Conservation (phyloP, 2,888 invertebrate genomes). For the Diarsia brunnea region DNA sequence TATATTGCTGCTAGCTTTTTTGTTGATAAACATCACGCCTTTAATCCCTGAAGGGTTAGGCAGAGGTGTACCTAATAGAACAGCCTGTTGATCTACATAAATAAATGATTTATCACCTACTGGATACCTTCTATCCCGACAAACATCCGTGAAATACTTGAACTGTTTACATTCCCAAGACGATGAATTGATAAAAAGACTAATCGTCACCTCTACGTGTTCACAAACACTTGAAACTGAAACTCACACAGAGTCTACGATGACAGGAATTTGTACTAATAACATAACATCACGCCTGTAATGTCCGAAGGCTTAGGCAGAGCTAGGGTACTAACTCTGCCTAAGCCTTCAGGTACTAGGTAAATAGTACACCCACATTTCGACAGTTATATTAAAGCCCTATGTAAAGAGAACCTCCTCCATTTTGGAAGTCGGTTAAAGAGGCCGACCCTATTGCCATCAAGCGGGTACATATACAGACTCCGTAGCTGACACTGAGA, state of each 20-base stretch:
- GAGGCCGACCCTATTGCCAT: not conserved
- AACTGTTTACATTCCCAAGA: constrained; percentile 42
- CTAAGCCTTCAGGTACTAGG: too few species aligned
- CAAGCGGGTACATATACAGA: not conserved
- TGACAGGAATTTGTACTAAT: not conserved
- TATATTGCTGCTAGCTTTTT: too few species aligned
- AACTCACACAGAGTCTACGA: not conserved
- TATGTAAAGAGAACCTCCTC: not conserved
- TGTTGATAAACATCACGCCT: too few species aligned
- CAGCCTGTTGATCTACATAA: not conserved
- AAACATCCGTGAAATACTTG: constrained; percentile 22
- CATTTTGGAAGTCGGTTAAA: too few species aligned
- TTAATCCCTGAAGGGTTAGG: too few species aligned
- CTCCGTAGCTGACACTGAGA: not conserved
- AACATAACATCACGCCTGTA: not conserved
- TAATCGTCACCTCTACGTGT: not conserved
- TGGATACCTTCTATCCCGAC: not conserved
- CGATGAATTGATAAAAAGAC: constrained; percentile 5
- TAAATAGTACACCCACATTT: not conserved
- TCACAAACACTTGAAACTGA: constrained; percentile 34
- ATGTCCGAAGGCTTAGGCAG: not conserved
- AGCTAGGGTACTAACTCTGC: not conserved
- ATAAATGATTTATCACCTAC: not conserved
- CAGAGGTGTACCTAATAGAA: too few species aligned
- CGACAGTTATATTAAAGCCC: not conserved